These are phyloP conservation scores for Oegoconia quadripuncta DNA, from an alignment of 2,888 invertebrate genomes.

Conservation along the genomic window DNA sequence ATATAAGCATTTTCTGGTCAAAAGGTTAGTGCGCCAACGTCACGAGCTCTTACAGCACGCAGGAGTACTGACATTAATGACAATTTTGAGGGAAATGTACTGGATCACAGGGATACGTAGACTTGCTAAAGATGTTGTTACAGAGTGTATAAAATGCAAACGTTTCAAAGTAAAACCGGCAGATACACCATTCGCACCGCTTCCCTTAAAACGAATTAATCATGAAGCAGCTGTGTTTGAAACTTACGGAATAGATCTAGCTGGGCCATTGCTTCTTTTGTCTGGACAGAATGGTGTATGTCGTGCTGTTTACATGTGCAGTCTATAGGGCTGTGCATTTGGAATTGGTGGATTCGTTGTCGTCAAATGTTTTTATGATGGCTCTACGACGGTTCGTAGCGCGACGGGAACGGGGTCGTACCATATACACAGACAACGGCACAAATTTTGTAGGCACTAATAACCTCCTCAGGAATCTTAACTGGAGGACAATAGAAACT, in stretches of 20 bases:
- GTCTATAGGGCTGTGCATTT: slow-evolving; percentile 13
- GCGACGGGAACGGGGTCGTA: no score
- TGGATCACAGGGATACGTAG: slow-evolving; percentile 6
- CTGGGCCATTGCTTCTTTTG: background rate
- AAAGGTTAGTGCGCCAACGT: background rate
- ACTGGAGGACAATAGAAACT: no score
- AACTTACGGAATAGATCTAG: slow-evolving; percentile 10
- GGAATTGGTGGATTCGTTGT: slow-evolving; percentile 9
- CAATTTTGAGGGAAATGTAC: no score
- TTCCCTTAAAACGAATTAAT: slow-evolving; percentile 1
- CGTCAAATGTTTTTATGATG: slow-evolving; percentile 11
- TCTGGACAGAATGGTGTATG: slow-evolving; percentile 7
- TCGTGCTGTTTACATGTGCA: slow-evolving; percentile 12
- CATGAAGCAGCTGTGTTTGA: slow-evolving; percentile 4
- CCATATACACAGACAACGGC: no score
- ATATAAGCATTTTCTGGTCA: background rate
- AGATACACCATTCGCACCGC: slow-evolving; percentile 1
- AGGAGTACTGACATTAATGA: slow-evolving; percentile 7
- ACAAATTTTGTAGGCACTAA: no score
- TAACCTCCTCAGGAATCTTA: no score
- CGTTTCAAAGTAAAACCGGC: background rate
- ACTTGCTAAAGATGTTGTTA: slow-evolving; percentile 1
- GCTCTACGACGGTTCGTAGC: slow-evolving; percentile 12
- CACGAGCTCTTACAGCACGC: slow-evolving; percentile 1
- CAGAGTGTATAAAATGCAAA: background rate